Conservation (phyloP, 1,140 invertebrate genomes). For the Anthonomus grandis region DNA sequence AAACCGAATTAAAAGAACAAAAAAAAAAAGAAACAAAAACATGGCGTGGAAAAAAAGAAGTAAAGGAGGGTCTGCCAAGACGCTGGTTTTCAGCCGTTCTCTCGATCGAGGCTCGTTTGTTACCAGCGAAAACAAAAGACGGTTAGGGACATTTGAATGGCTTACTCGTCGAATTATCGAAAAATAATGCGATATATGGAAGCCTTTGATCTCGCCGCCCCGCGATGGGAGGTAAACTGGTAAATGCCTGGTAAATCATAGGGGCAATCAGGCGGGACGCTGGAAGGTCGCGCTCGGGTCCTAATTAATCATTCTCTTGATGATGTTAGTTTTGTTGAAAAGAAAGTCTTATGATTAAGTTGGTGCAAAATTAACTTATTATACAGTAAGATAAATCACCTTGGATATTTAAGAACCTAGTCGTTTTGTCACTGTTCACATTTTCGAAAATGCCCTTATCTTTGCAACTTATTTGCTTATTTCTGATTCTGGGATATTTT, state of each 20-base stretch:
- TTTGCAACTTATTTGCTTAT: too few species aligned
- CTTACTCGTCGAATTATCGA: constrained; percentile 15
- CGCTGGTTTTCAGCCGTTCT: too few species aligned
- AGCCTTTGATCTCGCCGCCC: constrained; percentile 6
- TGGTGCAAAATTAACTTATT: too few species aligned
- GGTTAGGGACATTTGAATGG: constrained; percentile 19
- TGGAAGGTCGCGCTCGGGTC: too few species aligned
- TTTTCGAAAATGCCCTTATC: too few species aligned
- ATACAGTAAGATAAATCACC: too few species aligned
- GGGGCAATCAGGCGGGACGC: background rate
- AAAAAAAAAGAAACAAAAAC: background rate
- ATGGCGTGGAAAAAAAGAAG: background rate
- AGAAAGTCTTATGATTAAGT: too few species aligned
- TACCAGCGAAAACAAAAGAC: constrained; percentile 14
- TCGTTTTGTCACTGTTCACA: too few species aligned
- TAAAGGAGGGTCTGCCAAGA: background rate
- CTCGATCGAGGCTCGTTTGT: constrained; percentile 8
- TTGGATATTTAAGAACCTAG: too few species aligned
- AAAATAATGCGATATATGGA: constrained; percentile 17
- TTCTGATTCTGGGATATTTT: too few species aligned
- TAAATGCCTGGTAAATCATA: constrained; percentile 8
- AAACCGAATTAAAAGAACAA: background rate
- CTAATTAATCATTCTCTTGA: too few species aligned
- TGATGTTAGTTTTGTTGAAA: too few species aligned
- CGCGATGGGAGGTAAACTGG: constrained; percentile 5